phyloP scores from a whole-genome alignment of 2,888 invertebrate species.

The Cataglyphis cursor region DNA sequence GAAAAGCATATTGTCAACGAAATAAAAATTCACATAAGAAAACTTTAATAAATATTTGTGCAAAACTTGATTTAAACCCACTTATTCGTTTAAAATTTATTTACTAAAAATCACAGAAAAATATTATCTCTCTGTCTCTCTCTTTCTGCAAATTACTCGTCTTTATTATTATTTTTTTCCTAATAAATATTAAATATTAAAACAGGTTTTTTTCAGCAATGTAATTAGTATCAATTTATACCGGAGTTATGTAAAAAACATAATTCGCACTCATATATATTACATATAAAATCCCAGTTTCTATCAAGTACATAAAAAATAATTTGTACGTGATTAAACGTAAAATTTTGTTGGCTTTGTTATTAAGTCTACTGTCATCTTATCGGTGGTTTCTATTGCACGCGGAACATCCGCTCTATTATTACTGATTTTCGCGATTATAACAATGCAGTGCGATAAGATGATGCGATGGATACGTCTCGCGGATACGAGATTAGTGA shows the following conservation, averaged over 20 bases:
- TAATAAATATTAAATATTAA: not conserved
- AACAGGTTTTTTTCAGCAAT: not conserved
- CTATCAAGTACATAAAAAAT: not conserved
- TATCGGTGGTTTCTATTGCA: not conserved
- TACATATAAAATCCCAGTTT: not conserved
- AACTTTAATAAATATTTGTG: too few relatives aligned
- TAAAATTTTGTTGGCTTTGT: not conserved
- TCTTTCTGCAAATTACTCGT: too few relatives aligned
- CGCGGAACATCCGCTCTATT: constrained; percentile 59
- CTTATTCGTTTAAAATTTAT: too few relatives aligned
- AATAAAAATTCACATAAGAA: too few relatives aligned
- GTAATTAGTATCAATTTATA: not conserved
- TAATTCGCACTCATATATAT: too few relatives aligned
- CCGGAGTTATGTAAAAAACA: not conserved
- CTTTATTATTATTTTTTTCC: not conserved
- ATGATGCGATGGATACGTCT: constrained; percentile 67
- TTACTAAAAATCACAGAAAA: too few relatives aligned
- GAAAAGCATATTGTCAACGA: too few relatives aligned
- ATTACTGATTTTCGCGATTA: constrained; percentile 64
- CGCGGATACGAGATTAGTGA: constrained; percentile 61
- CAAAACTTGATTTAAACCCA: too few relatives aligned
- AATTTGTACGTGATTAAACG: not conserved
- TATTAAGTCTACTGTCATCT: not conserved
- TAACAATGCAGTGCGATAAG: constrained; percentile 71
- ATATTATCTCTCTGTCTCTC: too few relatives aligned